Evolutionary conservation across 1,140 invertebrate genomes (phyloP), one percentile per base, ranked within the genome.

Genomic region (Pissodes strobi): DNA sequence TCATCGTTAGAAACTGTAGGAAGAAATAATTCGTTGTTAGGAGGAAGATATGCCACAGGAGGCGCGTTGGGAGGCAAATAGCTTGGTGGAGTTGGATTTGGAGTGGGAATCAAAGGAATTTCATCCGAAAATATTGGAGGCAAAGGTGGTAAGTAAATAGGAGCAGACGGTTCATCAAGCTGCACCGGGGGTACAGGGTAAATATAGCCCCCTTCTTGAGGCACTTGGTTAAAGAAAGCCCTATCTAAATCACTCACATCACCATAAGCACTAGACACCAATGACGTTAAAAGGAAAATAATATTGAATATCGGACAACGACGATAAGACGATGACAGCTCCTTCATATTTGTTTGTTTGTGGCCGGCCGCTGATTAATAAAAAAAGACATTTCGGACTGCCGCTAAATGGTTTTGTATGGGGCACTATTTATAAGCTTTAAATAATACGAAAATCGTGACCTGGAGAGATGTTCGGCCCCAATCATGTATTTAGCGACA

Each of bases 111-210:
- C 34, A 30, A 13, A 34, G 43, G n/a, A 25, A 61, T 39, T 15
- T 66, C 43, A 37, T 65, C 30, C 9, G 52, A 37, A n/a, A 37
- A 61, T 19, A 70, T 10, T 8, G 71, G 69, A 23, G 71, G 71
- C 23, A 69, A 46, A 51, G 25, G 52, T 10, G 38, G 13, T n/a
- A n/a, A n/a, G n/a, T n/a, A 61, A 13, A 70, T 10, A 10, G 71
- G 69, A 51, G 25, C 45, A n/a, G 38, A 17, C 4, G 60, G 68
- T 49, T 67, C 70, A 25, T 70, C 69, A 10, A 69, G 48, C 12
- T 64, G 49, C 1, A 63, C 38, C 0, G 69, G 48, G n/a, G 65
- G 65, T 34, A 63, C 48, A n/a, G 70, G 73, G 45, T 72, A 71
- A 17, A 59, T 41, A 52, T 73, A 71, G n/a, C 70, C 64, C 5